phyloP scores from a whole-genome alignment of 2,113 vertebrate species.

The Nymphicus hollandicus region DNA sequence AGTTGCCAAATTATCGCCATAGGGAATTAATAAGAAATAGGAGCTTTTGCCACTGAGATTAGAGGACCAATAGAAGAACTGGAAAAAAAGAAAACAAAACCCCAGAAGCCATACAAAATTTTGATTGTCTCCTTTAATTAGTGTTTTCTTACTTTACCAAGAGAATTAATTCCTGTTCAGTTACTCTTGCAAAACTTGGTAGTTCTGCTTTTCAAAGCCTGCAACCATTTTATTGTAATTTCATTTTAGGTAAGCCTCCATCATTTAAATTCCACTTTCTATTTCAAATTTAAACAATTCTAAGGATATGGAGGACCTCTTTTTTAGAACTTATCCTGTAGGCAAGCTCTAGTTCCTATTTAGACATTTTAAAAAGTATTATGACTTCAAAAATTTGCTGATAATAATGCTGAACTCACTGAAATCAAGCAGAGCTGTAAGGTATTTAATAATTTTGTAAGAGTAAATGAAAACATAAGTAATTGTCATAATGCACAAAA shows the following conservation, averaged over 20 bases:
- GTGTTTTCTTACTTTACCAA: neutral
- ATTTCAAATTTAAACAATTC: neutral
- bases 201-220: neutral
- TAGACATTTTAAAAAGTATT: neutral
- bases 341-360: neutral
- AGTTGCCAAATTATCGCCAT: slow-evolving; percentile 41
- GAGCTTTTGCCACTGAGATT: neutral
- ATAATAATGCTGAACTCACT: neutral
- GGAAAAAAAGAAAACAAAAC: neutral
- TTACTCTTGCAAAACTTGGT: neutral
- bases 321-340: neutral
- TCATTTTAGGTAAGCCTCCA: neutral
- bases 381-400: neutral
- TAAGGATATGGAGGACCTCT: neutral
- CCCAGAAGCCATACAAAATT: neutral
- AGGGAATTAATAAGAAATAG: slow-evolving; percentile 15
- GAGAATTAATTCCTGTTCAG: neutral
- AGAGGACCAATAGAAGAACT: neutral
- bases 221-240: neutral
- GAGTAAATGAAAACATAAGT: neutral
- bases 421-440: neutral
- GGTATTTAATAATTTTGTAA: neutral
- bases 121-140: neutral
- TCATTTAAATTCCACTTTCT: neutral
- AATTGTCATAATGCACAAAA: neutral